Conservation (phyloP, 2,888 invertebrate species). For the Coecobrya sp. region DNA sequence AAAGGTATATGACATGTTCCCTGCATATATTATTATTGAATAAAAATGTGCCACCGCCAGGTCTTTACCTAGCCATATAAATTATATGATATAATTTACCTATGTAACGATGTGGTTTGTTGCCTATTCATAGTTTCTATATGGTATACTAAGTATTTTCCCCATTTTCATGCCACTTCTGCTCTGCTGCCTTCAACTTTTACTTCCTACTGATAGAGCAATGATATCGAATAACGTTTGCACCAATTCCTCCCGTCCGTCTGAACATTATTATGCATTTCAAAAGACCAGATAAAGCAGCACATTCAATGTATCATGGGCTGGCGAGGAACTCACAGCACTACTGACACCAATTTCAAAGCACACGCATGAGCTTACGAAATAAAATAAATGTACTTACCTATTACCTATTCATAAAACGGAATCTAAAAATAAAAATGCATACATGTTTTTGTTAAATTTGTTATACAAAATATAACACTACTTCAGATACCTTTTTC, state of each 20-base stretch:
- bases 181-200: constrained; percentile 23
- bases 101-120: constrained; percentile 27
- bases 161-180: constrained; percentile 16
- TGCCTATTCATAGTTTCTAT: not conserved
- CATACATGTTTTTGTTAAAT: not conserved
- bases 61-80: constrained; percentile 21
- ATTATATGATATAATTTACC: too few relatives aligned
- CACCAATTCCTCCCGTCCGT: not conserved
- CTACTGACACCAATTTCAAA: constrained; percentile 49
- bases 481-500: not conserved
- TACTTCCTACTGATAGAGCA: constrained; percentile 22
- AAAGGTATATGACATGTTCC: constrained; percentile 27
- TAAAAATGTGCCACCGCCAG: constrained; percentile 32
- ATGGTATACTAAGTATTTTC: not conserved
- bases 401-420: constrained; percentile 10
- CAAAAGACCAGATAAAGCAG: constrained; percentile 28
- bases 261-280: constrained; percentile 34
- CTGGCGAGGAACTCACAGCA: not conserved
- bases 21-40: constrained; percentile 57
- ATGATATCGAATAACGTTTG: constrained; percentile 30
- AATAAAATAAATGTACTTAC: not conserved
- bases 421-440: constrained; percentile 17
- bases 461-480: not conserved
- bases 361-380: not conserved
- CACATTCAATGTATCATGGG: not conserved